Base-by-base conservation (phyloP, 2,888 invertebrate genomes). In the Plagodis pulveraria region DNA sequence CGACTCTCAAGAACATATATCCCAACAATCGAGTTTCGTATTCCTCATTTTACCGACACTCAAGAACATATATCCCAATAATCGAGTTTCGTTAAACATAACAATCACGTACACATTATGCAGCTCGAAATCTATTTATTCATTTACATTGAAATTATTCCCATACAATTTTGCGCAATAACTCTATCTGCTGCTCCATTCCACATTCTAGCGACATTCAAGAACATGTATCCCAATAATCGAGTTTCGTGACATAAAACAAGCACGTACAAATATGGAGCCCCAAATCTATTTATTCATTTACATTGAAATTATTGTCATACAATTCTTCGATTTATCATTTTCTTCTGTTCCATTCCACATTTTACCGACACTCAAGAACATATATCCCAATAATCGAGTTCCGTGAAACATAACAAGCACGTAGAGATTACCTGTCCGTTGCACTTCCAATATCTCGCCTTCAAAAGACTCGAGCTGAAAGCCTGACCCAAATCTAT, bases 391-490 rank as follows among this genome's bases (percentile, higher is more conserved):
- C 38, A 43, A 4, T 45, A 10, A 45, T 45, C 45, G 33, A 34
- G 33, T 45, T 45, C 5, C 45, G 6, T 10, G 33, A 49, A 49
- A 40, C 11, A 50, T 33, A 11, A 50, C 32, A 49, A 9, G 45
- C 52, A 46, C 52, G 42, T 49, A 40, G n/a, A 49, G 42, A 61
- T 49, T 52, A 56, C 48, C 60, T 67, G 58, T 60, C 62, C 51
- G 50, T 42, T 66, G 67, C 67, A 65, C 50, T 61, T 57, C 61
- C 61, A 63, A 61, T 66, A 62, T 59, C 49, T 53, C 38, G 45
- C 56, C 56, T 42, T 54, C 33, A 59, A 61, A 63, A 65, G 63
- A 35, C 56, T 36, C 52, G 50, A 43, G 41, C 50, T 44, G 50
- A 56, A 61, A 60, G 54, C 50, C 44, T 55, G 65, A 62, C 59